phyloP scores from a whole-genome alignment of 1,140 invertebrate species.

The Drosophila ercepeae region DNA sequence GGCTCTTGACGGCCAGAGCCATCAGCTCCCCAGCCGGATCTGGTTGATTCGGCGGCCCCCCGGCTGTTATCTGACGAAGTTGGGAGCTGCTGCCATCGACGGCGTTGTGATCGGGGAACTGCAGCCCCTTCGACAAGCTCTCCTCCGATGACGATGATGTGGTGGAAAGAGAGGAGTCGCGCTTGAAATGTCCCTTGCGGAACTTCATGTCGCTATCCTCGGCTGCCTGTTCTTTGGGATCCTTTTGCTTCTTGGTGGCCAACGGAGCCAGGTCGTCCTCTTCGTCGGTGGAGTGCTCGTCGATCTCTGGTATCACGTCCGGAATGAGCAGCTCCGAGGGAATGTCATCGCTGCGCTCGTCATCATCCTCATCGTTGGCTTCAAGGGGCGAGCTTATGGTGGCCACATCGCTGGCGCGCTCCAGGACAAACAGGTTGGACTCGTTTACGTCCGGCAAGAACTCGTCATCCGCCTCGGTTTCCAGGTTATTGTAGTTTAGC shows the following conservation, averaged over 20 bases:
- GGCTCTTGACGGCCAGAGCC: constrained; percentile 52
- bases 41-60: not conserved
- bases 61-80: constrained; percentile 43
- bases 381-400: constrained; percentile 73
- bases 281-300: constrained; percentile 80
- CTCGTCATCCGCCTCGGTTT: constrained; percentile 74
- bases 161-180: constrained; percentile 75
- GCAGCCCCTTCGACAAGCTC: constrained; percentile 77
- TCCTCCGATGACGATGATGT: constrained; percentile 82
- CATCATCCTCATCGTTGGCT: constrained; percentile 60
- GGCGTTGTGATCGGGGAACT: constrained; percentile 74
- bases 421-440: constrained; percentile 73
- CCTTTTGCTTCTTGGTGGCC: constrained; percentile 19
- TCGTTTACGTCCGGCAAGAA: constrained; percentile 82
- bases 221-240: constrained; percentile 2
- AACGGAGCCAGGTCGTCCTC: constrained; percentile 72
- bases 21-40: constrained; percentile 39
- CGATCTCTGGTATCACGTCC: constrained; percentile 79
- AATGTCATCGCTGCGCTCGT: constrained; percentile 79
- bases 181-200: constrained; percentile 75
- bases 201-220: constrained; percentile 63
- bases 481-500: constrained; percentile 57
- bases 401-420: constrained; percentile 75
- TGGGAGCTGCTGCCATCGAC: constrained; percentile 39
- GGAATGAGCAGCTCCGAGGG: constrained; percentile 79